These are phyloP conservation scores for Leptoteleia sp. DNA, from an alignment of 1,140 invertebrate species.

Conservation along the genomic window DNA sequence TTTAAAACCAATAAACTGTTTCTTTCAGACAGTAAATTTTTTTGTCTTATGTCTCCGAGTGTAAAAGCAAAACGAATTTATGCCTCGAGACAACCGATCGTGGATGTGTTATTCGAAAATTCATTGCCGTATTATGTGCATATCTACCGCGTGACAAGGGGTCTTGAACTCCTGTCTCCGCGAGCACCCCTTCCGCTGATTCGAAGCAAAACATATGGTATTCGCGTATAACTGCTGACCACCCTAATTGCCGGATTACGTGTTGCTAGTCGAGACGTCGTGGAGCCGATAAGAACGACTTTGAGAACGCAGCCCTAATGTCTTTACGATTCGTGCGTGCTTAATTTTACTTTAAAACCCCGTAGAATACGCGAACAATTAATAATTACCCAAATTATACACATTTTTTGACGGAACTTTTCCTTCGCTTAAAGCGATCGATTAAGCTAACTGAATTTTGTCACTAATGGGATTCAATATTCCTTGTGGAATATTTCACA, in stretches of 20 bases:
- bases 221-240: conserved; percentile 61
- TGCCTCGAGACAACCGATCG: conserved; percentile 1
- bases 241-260: conserved; percentile 76
- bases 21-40: no score
- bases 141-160: conserved; percentile 39
- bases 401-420: conserved; percentile 20
- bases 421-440: conserved; percentile 8
- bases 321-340: conserved; percentile 55
- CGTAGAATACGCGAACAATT: conserved; percentile 28
- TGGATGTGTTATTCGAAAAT: conserved; percentile 28
- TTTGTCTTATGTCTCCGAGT: no score
- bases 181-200: conserved; percentile 14
- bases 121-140: conserved; percentile 25
- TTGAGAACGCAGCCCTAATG: conserved; percentile 65
- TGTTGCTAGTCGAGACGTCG: conserved; percentile 67
- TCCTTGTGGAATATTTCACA: no score
- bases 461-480: background rate
- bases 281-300: conserved; percentile 68
- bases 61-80: conserved; percentile 27
- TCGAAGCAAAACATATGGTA: conserved; percentile 57
- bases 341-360: conserved; percentile 27
- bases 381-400: conserved; percentile 35
- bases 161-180: conserved; percentile 48
- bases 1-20: no score
- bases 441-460: conserved; percentile 26